phyloP scores from a whole-genome alignment of 2,797 vertebrate genomes.

The Phrynocephalus vlangalii region DNA sequence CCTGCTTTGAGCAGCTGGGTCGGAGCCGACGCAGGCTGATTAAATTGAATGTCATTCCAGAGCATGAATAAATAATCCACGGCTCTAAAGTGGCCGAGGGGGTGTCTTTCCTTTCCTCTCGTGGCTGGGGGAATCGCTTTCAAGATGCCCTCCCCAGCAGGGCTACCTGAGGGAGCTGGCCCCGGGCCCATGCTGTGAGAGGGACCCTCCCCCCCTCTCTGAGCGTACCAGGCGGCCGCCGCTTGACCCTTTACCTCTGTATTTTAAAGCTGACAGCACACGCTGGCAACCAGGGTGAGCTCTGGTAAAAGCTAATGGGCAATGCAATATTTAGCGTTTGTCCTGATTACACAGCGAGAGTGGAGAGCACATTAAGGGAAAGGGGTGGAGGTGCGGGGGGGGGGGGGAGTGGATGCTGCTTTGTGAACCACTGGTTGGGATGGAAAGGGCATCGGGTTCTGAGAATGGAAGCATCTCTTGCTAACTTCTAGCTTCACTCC shows the following conservation, averaged over 20 bases:
- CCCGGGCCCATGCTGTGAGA: background rate
- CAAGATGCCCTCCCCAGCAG: background rate
- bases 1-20: background rate
- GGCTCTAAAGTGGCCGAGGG: background rate
- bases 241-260: background rate
- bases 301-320: conserved; percentile 38
- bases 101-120: background rate
- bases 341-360: conserved; percentile 21
- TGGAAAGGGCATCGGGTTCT: too few relatives aligned
- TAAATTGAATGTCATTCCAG: background rate
- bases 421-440: background rate
- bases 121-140: background rate
- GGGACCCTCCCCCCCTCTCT: background rate
- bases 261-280: conserved; percentile 15
- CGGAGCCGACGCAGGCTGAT: background rate
- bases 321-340: conserved; percentile 46
- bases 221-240: background rate
- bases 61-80: background rate
- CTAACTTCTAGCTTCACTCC: background rate
- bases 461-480: too few relatives aligned
- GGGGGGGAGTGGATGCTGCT: background rate
- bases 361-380: background rate
- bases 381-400: too few relatives aligned
- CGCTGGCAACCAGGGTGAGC: background rate
- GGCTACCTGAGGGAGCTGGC: background rate